These are phyloP conservation scores for Scotopteryx bipunctaria DNA, from an alignment of 2,888 invertebrate genomes.

Conservation along the genomic window DNA sequence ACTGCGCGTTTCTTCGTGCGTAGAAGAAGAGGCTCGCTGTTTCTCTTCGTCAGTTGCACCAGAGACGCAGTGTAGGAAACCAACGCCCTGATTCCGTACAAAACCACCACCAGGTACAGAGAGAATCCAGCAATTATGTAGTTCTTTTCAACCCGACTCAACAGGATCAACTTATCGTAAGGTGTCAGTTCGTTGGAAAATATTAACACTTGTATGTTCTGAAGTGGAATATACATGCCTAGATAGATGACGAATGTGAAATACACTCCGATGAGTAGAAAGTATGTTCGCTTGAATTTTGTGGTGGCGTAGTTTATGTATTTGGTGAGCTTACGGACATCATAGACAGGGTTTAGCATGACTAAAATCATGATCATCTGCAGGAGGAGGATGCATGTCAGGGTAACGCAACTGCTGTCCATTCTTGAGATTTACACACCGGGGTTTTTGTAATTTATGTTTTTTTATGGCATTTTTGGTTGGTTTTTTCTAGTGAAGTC, in stretches of 20 bases:
- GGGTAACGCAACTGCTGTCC: constrained; percentile 55
- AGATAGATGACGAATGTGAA: constrained; percentile 58
- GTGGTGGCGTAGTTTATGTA: constrained; percentile 45
- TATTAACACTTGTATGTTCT: constrained; percentile 54
- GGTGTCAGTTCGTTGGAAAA: constrained; percentile 43
- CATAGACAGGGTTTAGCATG: constrained; percentile 67
- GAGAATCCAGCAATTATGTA: constrained; percentile 72
- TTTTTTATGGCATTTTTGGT: constrained; percentile 47
- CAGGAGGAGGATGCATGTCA: constrained; percentile 55
- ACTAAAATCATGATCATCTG: constrained; percentile 63
- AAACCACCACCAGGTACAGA: constrained; percentile 62
- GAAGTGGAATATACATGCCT: constrained; percentile 64
- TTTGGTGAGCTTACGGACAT: constrained; percentile 53
- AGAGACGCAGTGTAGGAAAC: constrained; percentile 58
- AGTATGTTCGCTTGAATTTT: constrained; percentile 43
- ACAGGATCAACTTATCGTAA: constrained; percentile 53
- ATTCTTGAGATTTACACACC: constrained; percentile 44
- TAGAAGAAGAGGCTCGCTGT: constrained; percentile 33
- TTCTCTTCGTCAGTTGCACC: constrained; percentile 42
- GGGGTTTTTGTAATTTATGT: too few species aligned
- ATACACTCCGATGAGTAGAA: constrained; percentile 44
- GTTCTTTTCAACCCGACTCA: constrained; percentile 62
- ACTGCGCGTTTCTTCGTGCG: constrained; percentile 33
- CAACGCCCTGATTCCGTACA: constrained; percentile 59
- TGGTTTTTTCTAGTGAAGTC: constrained; percentile 7